Evolutionary conservation across 2,113 vertebrate genomes (phyloP).

Genomic region (Sinocyclocheilus anshuiensis): DNA sequence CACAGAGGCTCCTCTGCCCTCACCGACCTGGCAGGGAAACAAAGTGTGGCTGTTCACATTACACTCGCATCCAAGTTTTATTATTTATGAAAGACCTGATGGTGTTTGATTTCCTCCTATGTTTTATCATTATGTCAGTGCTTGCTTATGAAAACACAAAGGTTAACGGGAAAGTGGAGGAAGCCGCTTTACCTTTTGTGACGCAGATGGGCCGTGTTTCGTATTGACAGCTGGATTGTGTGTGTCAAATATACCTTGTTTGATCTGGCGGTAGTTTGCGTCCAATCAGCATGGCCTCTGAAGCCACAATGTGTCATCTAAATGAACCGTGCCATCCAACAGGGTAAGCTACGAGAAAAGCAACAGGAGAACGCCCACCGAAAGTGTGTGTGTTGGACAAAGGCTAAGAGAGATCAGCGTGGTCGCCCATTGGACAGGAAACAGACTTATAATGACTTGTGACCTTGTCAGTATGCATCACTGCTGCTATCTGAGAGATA

Average conservation of each 20-base stretch:
- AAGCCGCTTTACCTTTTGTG: constrained; percentile 42
- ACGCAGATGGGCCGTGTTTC: constrained; percentile 26
- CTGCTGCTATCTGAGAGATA: constrained; percentile 12
- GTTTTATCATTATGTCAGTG: constrained; percentile 56
- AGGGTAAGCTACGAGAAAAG: constrained; percentile 32
- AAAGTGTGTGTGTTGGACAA: constrained; percentile 32
- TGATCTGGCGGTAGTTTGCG: constrained; percentile 46
- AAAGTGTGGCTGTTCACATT: constrained; percentile 26
- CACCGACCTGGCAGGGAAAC: constrained; percentile 15
- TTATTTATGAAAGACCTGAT: constrained; percentile 51
- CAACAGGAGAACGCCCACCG: constrained; percentile 39
- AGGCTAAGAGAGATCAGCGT: constrained; percentile 31
- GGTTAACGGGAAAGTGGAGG: constrained; percentile 34
- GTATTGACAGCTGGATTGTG: constrained; percentile 19
- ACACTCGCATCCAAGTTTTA: constrained; percentile 34
- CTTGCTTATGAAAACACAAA: constrained; percentile 42
- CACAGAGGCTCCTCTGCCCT: not conserved
- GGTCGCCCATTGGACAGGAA: constrained; percentile 48
- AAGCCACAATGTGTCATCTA: constrained; percentile 35
- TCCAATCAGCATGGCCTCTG: constrained; percentile 45
- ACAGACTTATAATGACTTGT: constrained; percentile 58
- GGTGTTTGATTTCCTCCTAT: constrained; percentile 48
- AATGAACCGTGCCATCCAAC: constrained; percentile 49
- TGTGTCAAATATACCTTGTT: constrained; percentile 44
- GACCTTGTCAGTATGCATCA: constrained; percentile 32